Percentiles rank a stretch among this genome's conserved stretches.
Conservation (phyloP, 1,140 invertebrate species). For the Hylyphantes graminicola region DNA sequence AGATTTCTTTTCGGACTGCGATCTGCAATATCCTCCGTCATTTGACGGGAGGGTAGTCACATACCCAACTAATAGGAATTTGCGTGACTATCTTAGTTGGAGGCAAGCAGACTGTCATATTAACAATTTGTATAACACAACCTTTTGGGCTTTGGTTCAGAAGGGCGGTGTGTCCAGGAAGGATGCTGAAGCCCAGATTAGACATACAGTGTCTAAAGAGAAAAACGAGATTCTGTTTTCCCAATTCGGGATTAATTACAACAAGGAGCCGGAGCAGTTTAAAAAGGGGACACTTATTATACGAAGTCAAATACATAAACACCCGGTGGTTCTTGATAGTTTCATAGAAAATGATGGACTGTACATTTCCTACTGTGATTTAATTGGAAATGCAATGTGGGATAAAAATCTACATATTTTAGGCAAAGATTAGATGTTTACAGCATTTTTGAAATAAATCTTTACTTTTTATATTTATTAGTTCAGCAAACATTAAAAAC, state of each 20-base stretch:
- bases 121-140: constrained; percentile 97
- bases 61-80: constrained; percentile 88
- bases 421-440: constrained; percentile 26
- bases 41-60: constrained; percentile 91
- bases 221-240: constrained; percentile 96
- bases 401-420: constrained; percentile 75
- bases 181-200: constrained; percentile 84
- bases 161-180: constrained; percentile 78
- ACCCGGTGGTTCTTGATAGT: constrained; percentile 70
- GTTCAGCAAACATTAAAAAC: no score
- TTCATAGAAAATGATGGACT: constrained; percentile 64
- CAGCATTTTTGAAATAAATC: neutral
- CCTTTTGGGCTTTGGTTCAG: constrained; percentile 91
- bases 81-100: constrained; percentile 95
- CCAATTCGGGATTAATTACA: constrained; percentile 94
- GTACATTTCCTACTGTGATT: constrained; percentile 74
- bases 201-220: constrained; percentile 86
- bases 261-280: constrained; percentile 86
- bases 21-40: constrained; percentile 84
- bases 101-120: constrained; percentile 97
- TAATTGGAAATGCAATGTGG: constrained; percentile 91
- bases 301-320: constrained; percentile 45
- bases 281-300: constrained; percentile 84
- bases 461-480: neutral
- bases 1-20: constrained; percentile 77